Base-by-base conservation (phyloP, 2,888 invertebrate genomes). In the Campoplex capitator region DNA sequence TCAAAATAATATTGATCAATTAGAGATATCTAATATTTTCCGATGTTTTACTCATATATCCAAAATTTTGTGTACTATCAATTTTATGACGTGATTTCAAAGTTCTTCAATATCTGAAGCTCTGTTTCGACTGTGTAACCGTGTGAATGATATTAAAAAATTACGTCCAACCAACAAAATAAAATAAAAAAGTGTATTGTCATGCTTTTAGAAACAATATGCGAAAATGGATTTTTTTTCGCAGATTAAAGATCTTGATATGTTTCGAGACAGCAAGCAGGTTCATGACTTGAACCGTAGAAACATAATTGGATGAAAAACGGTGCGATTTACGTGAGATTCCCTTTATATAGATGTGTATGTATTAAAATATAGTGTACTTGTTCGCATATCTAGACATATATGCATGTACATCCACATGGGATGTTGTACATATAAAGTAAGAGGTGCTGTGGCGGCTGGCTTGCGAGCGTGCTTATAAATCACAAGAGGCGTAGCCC, bases 401-500 rank as follows among this genome's bases (percentile, higher is more conserved):
- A 23, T 23, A 38, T 38, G 38, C 38, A 38, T 38, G 38, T 6
- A 38, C 38, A 38, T 48, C 18, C 11, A 48, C n/a, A 71, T 58
- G 58, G 42, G 16, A 67, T 38, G 38, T 65, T 6, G 23, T 54
- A 67, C 9, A 58, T 54, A n/a, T 67, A 51, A 42, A 42, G 42
- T 76, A 73, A 77, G 73, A 56, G 83, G 65, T 58, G 77, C 67
- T 78, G 84, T 54, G 74, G 88, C 85, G 84, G 84, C 84, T 86
- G 86, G 87, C 76, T 82, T 84, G 85, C 84, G 82, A 87, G 75
- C 87, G 84, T 75, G 83, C 86, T 85, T 88, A 92, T 92, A 92
- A 92, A 92, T 92, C 93, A 92, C 89, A 77, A 90, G 90, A 92
- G 93, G 91, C 93, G 92, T 92, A 91, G 89, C 91, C 92, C 87